A percentile compares a stretch with the other conserved stretches of the same genome.
Evolutionary conservation across 2,797 vertebrate genomes (phyloP).

Genomic region (Prionace glauca): DNA sequence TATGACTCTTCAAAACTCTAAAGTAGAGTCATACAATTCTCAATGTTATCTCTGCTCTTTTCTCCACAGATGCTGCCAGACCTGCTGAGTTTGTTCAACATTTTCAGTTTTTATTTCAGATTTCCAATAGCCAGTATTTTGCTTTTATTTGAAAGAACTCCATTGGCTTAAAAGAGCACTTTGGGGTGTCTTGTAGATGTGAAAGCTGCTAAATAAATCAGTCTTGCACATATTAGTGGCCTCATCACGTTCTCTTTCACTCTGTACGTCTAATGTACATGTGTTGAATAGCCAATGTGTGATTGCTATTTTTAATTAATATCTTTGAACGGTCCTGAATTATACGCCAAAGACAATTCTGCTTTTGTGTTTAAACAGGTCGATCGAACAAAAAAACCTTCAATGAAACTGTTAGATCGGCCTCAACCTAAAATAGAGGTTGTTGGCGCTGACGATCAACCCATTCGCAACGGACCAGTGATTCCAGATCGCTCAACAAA

Average conservation of each 20-base stretch:
- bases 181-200: neutral
- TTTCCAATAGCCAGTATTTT: too few species aligned
- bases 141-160: neutral
- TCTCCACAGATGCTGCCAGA: too few species aligned
- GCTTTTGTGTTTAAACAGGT: constrained; percentile 58
- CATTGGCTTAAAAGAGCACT: neutral
- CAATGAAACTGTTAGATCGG: constrained; percentile 55
- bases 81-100: too few species aligned
- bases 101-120: too few species aligned
- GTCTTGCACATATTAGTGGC: neutral
- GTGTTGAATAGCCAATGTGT: neutral
- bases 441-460: constrained; percentile 52
- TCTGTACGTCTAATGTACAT: neutral
- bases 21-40: too few species aligned
- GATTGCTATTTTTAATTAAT: neutral
- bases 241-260: neutral
- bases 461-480: constrained; percentile 59
- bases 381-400: constrained; percentile 87
- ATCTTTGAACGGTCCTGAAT: neutral
- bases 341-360: neutral
- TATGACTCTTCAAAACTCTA: too few species aligned
- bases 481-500: constrained; percentile 80
- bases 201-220: neutral
- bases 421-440: constrained; percentile 56
- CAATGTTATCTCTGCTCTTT: too few species aligned